Base-by-base conservation (phyloP, 2,113 vertebrate genomes). In the Sinosuthora webbiana region DNA sequence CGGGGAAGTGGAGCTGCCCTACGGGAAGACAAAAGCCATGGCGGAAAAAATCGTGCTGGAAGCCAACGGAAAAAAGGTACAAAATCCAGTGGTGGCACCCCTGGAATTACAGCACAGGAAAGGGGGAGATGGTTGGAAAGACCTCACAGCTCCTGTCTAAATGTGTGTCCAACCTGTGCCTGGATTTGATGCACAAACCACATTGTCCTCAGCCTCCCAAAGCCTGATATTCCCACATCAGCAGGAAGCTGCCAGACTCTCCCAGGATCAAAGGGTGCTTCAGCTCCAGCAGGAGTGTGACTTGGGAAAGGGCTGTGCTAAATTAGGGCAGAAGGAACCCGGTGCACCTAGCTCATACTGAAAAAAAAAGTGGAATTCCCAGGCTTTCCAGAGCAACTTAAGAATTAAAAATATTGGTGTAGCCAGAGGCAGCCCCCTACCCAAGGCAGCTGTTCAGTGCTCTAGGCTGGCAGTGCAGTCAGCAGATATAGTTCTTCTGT, bases 21-120 rank as follows among this genome's bases (percentile, higher is more conserved):
- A 96, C 5, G 93, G 94, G 53, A 97, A 93, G 87, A 96, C 96
- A 47, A 93, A 97, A 57, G 83, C 83, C 39, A 35, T 17, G 49
- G 95, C 93, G 8, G 94, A 97, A 90, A 95, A 82, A 35, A 63
- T 95, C 4, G 89, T 86, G 30, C n/a, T 62, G 2, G 89, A 95
- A 94, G 95, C 81, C 84, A 97, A 95, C 0, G 83, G 95, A 33
- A 56, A 74, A 82, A 75, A 94, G 89, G 92, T 96, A 91, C 19
- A 31, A 60, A 87, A 78, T 30, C 3, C 53, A 28, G n/a, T 0
- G 28, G 33, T 6, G 33, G 69, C 47, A 49, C 2, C 56, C 13
- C 39, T 57, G 27, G 33, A 67, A 19, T 47, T 35, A 12, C 13
- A 82, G 73, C 69, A 35, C 30, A 23, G 75, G 41, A 8, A n/a